A percentile compares a stretch with the other conserved stretches of the same genome.
These are phyloP conservation scores for Chymomyza procnemis DNA, from an alignment of 2,888 invertebrate genomes.

Conservation along the genomic window DNA sequence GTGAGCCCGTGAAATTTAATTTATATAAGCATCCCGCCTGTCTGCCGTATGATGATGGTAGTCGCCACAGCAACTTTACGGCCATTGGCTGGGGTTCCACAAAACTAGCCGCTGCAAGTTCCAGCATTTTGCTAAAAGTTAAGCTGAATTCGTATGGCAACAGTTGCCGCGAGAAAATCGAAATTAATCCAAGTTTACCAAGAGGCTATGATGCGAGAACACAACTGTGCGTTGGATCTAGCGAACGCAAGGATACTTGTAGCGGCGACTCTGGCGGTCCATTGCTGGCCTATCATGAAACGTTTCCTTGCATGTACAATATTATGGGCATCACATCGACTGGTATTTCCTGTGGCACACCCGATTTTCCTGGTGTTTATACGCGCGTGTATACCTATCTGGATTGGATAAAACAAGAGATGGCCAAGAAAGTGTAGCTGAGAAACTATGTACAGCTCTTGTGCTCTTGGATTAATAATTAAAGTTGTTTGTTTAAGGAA, in stretches of 20 bases:
- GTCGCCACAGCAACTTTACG: constrained; percentile 58
- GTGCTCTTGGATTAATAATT: no score
- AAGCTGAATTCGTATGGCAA: constrained; percentile 77
- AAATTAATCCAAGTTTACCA: constrained; percentile 44
- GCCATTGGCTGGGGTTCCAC: constrained; percentile 80
- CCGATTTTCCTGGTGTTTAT: constrained; percentile 66
- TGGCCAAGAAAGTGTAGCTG: constrained; percentile 52
- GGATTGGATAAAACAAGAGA: constrained; percentile 55
- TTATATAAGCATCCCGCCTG: constrained; percentile 79
- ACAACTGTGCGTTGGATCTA: constrained; percentile 71
- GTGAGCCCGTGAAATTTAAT: constrained; percentile 72
- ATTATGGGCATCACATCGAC: constrained; percentile 67
- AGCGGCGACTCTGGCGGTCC: constrained; percentile 73
- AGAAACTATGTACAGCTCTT: constrained; percentile 51
- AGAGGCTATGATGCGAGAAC: constrained; percentile 46
- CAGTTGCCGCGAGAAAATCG: constrained; percentile 38
- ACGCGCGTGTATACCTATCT: constrained; percentile 62
- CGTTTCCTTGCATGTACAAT: constrained; percentile 68
- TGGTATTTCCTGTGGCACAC: constrained; percentile 63
- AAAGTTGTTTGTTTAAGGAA: no score
- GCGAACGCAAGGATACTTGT: constrained; percentile 61
- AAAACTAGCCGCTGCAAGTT: constrained; percentile 60
- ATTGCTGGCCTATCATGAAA: constrained; percentile 50
- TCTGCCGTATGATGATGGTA: constrained; percentile 67
- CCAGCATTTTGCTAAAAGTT: constrained; percentile 80